A percentile compares a stretch with the other conserved stretches of the same genome.
These are phyloP conservation scores for Sebastes cheni DNA, from an alignment of 2,797 vertebrate species.

Conservation along the genomic window DNA sequence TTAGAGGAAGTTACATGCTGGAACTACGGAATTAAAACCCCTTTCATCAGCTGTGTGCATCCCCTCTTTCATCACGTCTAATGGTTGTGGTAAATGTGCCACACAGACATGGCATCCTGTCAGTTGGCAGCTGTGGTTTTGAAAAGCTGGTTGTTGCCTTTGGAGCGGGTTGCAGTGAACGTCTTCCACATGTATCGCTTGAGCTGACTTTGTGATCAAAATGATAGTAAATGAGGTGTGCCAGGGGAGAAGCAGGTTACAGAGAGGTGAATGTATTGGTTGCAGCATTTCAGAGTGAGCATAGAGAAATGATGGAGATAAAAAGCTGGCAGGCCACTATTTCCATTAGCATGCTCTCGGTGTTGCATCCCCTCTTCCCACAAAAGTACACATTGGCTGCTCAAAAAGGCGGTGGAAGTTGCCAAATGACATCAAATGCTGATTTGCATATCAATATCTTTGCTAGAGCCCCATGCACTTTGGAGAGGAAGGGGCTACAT, in stretches of 20 bases:
- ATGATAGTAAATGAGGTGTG: conserved; percentile 60
- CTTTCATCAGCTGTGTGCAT: background rate
- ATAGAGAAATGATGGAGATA: conserved; percentile 27
- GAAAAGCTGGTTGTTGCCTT: conserved; percentile 45
- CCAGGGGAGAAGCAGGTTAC: conserved; percentile 44
- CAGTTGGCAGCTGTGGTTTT: conserved; percentile 62
- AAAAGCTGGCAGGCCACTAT: conserved; percentile 8
- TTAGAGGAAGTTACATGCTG: background rate
- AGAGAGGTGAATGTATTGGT: conserved; percentile 41
- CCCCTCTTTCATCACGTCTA: conserved; percentile 29
- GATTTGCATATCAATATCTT: conserved; percentile 49
- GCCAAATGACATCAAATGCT: conserved; percentile 33
- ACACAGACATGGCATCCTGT: conserved; percentile 45
- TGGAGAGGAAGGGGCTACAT: background rate
- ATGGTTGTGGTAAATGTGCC: conserved; percentile 21
- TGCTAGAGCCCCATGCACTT: conserved; percentile 4
- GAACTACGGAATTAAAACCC: background rate
- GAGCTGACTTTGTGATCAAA: conserved; percentile 57
- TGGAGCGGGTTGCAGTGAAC: conserved; percentile 43
- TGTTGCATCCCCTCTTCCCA: conserved; percentile 1
- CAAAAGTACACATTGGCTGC: conserved; percentile 18
- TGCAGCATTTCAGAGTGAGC: conserved; percentile 30
- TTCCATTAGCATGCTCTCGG: conserved; percentile 44
- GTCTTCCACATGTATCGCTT: conserved; percentile 31
- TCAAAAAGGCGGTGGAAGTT: conserved; percentile 3